A percentile compares a stretch with the other conserved stretches of the same genome.
These are phyloP conservation scores for Pseudopodoces humilis DNA, from an alignment of 2,113 vertebrate species.

Conservation along the genomic window DNA sequence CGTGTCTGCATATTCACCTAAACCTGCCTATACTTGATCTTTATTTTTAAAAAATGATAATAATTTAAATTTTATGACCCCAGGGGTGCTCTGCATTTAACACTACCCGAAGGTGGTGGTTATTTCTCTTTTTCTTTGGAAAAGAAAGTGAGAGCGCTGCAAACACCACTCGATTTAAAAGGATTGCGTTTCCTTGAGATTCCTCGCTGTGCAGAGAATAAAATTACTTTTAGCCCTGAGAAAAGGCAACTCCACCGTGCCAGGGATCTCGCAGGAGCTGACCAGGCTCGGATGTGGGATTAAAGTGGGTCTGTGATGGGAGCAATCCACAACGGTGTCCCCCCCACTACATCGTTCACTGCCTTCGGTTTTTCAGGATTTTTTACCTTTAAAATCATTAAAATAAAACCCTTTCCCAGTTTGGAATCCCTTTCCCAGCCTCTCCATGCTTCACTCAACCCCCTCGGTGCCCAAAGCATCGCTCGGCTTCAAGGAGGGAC, in stretches of 20 bases:
- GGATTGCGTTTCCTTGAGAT: not conserved
- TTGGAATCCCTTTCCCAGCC: not conserved
- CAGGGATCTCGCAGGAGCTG: not conserved
- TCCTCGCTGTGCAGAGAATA: not conserved
- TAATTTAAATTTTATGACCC: not conserved
- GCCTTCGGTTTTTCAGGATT: not conserved
- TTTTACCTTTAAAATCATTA: not conserved
- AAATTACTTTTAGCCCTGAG: not conserved
- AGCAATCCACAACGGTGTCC: not conserved
- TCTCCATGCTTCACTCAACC: not conserved
- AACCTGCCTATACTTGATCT: not conserved
- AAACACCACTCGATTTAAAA: not conserved
- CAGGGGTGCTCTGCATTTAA: not conserved
- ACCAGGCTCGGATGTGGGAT: not conserved
- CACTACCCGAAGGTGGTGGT: fast-evolving
- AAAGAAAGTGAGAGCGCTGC: not conserved
- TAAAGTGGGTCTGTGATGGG: not conserved
- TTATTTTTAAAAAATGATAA: not conserved
- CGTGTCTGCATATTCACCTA: not conserved
- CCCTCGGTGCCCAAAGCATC: not conserved
- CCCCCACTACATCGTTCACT: not conserved
- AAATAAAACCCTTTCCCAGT: fast-evolving
- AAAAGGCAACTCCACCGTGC: not conserved
- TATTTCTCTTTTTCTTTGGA: not conserved
- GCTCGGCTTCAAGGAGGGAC: not conserved